Conservation (phyloP, 1,140 invertebrate genomes). For the Drosophila miranda region DNA sequence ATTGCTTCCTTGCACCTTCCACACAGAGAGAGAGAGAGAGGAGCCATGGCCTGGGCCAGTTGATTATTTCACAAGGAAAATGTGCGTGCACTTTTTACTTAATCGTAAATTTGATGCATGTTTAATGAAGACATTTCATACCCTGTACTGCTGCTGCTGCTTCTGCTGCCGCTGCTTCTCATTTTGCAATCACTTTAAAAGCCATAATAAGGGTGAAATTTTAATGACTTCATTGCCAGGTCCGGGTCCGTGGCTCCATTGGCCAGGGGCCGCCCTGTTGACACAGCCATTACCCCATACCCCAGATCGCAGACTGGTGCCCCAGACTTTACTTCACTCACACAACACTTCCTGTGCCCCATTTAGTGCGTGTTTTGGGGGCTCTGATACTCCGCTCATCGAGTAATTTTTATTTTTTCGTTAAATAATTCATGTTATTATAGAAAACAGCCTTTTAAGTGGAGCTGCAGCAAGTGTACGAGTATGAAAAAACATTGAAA, state of each 20-base stretch:
- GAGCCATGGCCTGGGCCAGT: slow-evolving; percentile 6
- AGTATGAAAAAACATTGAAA: too few species aligned
- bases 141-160: slow-evolving; percentile 19
- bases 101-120: slow-evolving; percentile 73
- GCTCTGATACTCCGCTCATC: slow-evolving; percentile 42
- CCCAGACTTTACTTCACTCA: not conserved
- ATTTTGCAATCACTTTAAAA: slow-evolving; percentile 81
- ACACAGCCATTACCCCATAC: slow-evolving; percentile 58
- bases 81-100: slow-evolving; percentile 78
- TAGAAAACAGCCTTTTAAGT: slow-evolving; percentile 44
- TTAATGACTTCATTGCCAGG: slow-evolving; percentile 77
- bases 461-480: slow-evolving; percentile 12
- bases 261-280: slow-evolving; percentile 51
- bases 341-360: slow-evolving; percentile 11
- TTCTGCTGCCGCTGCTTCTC: slow-evolving; percentile 32
- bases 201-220: slow-evolving; percentile 81
- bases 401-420: slow-evolving; percentile 36
- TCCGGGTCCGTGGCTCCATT: not conserved
- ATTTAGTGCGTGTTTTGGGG: slow-evolving; percentile 65
- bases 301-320: not conserved
- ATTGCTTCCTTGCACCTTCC: slow-evolving; percentile 81
- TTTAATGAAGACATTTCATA: slow-evolving; percentile 75
- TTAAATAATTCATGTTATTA: slow-evolving; percentile 45
- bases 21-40: slow-evolving; percentile 2
- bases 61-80: slow-evolving; percentile 61